Conservation (phyloP, 2,113 vertebrate genomes). For the Tragelaphus buxtoni region DNA sequence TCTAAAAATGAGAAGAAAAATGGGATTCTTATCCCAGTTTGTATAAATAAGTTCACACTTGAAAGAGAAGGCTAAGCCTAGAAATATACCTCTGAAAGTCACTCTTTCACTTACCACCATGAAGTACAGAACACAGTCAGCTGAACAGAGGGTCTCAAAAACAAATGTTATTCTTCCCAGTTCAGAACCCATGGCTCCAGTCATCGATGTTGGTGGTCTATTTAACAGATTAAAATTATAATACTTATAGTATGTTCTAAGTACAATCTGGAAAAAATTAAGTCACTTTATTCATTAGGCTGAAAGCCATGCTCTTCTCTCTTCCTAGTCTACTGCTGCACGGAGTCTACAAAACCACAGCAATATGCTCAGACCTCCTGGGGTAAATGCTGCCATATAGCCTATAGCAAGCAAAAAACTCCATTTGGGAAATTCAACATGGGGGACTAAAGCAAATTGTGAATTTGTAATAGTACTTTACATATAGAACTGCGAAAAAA, state of each 20-base stretch:
- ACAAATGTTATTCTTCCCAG: slow-evolving; percentile 94
- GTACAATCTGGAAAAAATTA: slow-evolving; percentile 50
- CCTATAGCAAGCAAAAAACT: not conserved
- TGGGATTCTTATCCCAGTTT: not conserved
- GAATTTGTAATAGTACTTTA: not conserved
- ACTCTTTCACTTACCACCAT: slow-evolving; percentile 90
- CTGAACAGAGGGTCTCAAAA: slow-evolving; percentile 92
- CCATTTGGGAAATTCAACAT: not conserved
- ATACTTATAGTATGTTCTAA: slow-evolving; percentile 27
- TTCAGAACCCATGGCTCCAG: slow-evolving; percentile 87
- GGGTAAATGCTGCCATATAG: not conserved
- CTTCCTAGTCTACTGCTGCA: too few relatives aligned
- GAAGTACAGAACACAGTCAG: slow-evolving; percentile 96
- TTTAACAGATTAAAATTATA: slow-evolving; percentile 58
- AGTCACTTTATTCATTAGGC: not conserved
- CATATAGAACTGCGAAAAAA: not conserved
- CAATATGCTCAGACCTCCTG: not conserved
- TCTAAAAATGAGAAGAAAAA: not conserved
- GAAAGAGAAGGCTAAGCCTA: not conserved
- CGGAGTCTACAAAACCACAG: not conserved
- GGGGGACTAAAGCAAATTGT: not conserved
- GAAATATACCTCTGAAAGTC: not conserved
- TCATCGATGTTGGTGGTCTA: slow-evolving; percentile 91
- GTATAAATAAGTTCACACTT: not conserved
- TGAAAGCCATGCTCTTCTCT: slow-evolving; percentile 32